phyloP scores from a whole-genome alignment of 2,888 invertebrate genomes.

The Temnothorax rugatulus region DNA sequence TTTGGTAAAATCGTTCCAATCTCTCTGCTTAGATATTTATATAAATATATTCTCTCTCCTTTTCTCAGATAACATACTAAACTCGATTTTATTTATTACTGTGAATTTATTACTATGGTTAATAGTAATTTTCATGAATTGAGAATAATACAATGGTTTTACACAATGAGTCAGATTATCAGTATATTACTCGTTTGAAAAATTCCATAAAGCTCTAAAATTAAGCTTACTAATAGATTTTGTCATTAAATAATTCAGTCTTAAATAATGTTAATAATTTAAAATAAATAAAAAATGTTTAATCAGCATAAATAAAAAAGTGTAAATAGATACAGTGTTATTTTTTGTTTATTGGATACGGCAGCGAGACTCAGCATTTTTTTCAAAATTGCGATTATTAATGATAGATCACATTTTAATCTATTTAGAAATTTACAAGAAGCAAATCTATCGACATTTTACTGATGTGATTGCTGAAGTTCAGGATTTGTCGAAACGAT shows the following conservation, averaged over 20 bases:
- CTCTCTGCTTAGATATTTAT: not conserved
- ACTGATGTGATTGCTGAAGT: too few relatives aligned
- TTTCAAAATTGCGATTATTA: not conserved
- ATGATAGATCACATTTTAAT: not conserved
- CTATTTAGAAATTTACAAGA: not conserved
- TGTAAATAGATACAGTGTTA: not conserved
- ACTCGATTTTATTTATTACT: too few relatives aligned
- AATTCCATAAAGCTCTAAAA: not conserved
- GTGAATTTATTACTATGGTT: not conserved
- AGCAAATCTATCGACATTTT: not conserved
- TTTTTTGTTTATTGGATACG: not conserved
- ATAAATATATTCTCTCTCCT: not conserved
- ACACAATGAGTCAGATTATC: not conserved
- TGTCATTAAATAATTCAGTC: not conserved
- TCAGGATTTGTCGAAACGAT: too few relatives aligned
- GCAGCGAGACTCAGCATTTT: not conserved
- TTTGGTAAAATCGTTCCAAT: not conserved
- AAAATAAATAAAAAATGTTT: slow-evolving; percentile 1
- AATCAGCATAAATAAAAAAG: not conserved
- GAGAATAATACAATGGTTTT: not conserved
- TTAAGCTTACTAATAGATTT: not conserved
- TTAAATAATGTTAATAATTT: not conserved
- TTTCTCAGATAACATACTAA: too few relatives aligned
- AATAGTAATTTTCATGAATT: not conserved
- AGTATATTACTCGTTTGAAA: not conserved